Evolutionary conservation across 2,797 vertebrate genomes (phyloP), one percentile per base, ranked within the genome.

Genomic region (Semaprochilodus insignis): DNA sequence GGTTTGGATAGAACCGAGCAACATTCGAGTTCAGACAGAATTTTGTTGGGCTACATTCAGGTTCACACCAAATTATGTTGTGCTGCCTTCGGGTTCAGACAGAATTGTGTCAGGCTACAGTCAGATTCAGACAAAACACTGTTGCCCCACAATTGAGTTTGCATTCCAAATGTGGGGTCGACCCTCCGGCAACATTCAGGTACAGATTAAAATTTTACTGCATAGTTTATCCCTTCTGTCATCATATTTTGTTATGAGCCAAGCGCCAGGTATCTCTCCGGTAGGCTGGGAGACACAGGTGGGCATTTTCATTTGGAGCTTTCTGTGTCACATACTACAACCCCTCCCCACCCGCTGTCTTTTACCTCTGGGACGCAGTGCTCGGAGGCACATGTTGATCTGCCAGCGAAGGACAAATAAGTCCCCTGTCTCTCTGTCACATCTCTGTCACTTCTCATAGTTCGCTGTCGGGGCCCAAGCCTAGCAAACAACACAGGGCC

Each of bases 341-440:
- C 87, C 62, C 34, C 81, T 85, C 88, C 36, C 79, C 19, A 40
- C 44, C 44, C 11, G 44, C 44, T 10, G 54, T 60, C 78, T 34
- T 88, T 87, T 90, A 92, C 93, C 91, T 92, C 57, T 76, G 91
- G 91, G 93, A 92, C 89, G 86, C 87, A 77, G 89, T 90, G 91
- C 83, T 55, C 27, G 80, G 67, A 81, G 84, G 91, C 91, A 93
- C 91, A 90, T 92, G 92, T 92, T 93, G 92, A 94, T 94, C 92
- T 91, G 92, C 90, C 88, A 85, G 90, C 83, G 88, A 91, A 94
- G 93, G 92, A 94, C 91, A 94, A 95, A 95, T 92, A 94, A 92
- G 91, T 91, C 91, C 91, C 92, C 92, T 91, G 92, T 93, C 85
- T 86, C 87, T 90, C 90, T 19, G 87, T 94, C 93, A 94, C 88